A percentile compares a stretch with the other conserved stretches of the same genome.
phyloP scores from a whole-genome alignment of 2,113 vertebrate genomes.

The Micronycteris hirsuta region DNA sequence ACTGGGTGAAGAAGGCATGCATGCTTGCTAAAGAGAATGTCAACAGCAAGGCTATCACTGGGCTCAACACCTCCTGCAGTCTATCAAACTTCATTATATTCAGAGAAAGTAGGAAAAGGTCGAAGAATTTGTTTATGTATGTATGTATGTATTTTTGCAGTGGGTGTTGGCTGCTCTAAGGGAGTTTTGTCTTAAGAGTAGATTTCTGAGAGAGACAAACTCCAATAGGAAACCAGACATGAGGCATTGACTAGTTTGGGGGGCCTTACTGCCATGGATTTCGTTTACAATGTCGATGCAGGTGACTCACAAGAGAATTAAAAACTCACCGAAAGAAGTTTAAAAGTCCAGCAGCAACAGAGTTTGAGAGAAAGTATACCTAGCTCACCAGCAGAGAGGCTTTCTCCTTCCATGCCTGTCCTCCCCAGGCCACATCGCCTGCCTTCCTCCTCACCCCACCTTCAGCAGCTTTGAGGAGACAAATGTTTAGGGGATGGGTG shows the following conservation, averaged over 20 bases:
- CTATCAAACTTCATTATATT: not conserved
- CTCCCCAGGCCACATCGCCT: not conserved
- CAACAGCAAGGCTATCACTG: not conserved
- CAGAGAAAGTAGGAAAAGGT: not conserved
- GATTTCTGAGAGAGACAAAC: not conserved
- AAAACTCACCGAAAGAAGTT: not conserved
- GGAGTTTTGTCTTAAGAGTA: not conserved
- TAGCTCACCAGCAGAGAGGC: not conserved
- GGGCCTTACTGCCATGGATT: not conserved
- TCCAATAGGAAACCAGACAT: not conserved
- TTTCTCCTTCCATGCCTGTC: not conserved
- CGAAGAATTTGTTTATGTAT: not conserved
- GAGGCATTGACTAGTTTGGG: not conserved
- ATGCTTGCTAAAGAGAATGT: not conserved
- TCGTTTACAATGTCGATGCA: not conserved
- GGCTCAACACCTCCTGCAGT: not conserved
- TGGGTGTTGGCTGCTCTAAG: not conserved
- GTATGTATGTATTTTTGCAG: not conserved
- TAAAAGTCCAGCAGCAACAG: not conserved
- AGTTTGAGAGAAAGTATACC: not conserved
- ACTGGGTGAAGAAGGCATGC: not conserved
- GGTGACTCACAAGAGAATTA: not conserved
- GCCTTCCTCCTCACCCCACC: fast-evolving
- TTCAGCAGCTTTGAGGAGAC: not conserved
- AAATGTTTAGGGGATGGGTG: not conserved